Evolutionary conservation across 2,797 vertebrate species (phyloP), one percentile per base, ranked within the genome.

Genomic region (Labeo calbasu): DNA sequence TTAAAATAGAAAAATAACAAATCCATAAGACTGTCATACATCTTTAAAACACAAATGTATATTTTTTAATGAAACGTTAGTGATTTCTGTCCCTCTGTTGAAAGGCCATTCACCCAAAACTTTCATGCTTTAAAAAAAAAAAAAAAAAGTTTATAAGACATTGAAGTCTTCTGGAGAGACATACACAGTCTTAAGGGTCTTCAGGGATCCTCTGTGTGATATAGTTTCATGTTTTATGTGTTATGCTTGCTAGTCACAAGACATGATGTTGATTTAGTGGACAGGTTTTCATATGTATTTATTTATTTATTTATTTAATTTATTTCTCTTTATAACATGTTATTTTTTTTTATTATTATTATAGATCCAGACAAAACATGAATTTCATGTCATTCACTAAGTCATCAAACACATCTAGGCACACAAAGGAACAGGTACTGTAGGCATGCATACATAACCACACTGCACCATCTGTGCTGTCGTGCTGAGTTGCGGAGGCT

Each of bases 401-500:
- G 59, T 61, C 59, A 28, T 61, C 23, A 25, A 61, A 61, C 59
- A 23, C n/a, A 61, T 61, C 28, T 50, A 51, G 50, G 72, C 71
- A 81, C 61, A 36, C 40, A 69, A 28, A 65, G 17, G 13, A 46
- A 32, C 59, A 73, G 46, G 63, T 61, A 78, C 13, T 63, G 51
- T 48, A 68, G 10, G 19, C 75, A 79, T 55, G 48, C n/a, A 81
- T 59, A 72, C 32, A 76, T 69, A 48, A 1, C 1, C n/a, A 71
- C 71, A 25, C 79, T 46, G 78, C 50, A 76, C 89, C 86, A 87
- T 89, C 84, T 90, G 88, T 75, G 80, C 75, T 23, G 66, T 77
- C 82, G 32, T 53, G 81, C 65, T 81, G 65, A 77, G 84, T 8
- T 21, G 43, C 36, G 36, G 40, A 80, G 55, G 88, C 88, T 89